Percentiles rank a stretch among this genome's conserved stretches.
phyloP scores from a whole-genome alignment of 2,888 invertebrate genomes.

The Deilephila porcellus region DNA sequence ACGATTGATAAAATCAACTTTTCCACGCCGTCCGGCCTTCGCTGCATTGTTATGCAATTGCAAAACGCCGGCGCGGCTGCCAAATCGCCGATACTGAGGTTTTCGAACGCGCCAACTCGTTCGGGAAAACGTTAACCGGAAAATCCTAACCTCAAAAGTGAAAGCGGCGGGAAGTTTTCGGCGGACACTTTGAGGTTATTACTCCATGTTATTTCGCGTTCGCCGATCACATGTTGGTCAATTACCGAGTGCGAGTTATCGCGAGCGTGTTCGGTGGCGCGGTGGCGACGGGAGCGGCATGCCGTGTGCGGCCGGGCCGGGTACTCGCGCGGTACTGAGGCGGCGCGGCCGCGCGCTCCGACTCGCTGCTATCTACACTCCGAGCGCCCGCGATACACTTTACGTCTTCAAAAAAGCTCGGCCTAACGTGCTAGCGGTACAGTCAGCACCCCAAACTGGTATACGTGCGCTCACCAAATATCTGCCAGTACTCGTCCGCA shows the following conservation, averaged over 20 bases:
- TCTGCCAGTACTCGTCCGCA: slow-evolving; percentile 24
- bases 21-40: slow-evolving; percentile 74
- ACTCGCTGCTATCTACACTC: slow-evolving; percentile 59
- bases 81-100: slow-evolving; percentile 64
- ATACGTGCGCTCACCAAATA: slow-evolving; percentile 45
- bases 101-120: slow-evolving; percentile 57
- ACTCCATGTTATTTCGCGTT: slow-evolving; percentile 66
- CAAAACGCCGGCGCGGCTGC: slow-evolving; percentile 61
- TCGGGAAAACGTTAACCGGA: slow-evolving; percentile 64
- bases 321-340: slow-evolving; percentile 75
- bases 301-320: slow-evolving; percentile 65
- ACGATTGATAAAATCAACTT: slow-evolving; percentile 64
- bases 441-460: slow-evolving; percentile 54
- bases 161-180: slow-evolving; percentile 50
- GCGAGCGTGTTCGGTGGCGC: slow-evolving; percentile 66
- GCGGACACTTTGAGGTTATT: slow-evolving; percentile 49
- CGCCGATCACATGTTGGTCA: slow-evolving; percentile 61
- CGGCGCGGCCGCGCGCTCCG: slow-evolving; percentile 34
- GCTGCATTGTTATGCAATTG: slow-evolving; percentile 81
- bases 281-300: slow-evolving; percentile 56
- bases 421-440: slow-evolving; percentile 51
- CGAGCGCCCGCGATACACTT: slow-evolving; percentile 57
- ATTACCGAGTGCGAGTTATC: slow-evolving; percentile 69
- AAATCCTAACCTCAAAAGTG: slow-evolving; percentile 67
- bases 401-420: slow-evolving; percentile 65